These are phyloP conservation scores for Daboia siamensis DNA, from an alignment of 2,113 vertebrate species.

Conservation along the genomic window DNA sequence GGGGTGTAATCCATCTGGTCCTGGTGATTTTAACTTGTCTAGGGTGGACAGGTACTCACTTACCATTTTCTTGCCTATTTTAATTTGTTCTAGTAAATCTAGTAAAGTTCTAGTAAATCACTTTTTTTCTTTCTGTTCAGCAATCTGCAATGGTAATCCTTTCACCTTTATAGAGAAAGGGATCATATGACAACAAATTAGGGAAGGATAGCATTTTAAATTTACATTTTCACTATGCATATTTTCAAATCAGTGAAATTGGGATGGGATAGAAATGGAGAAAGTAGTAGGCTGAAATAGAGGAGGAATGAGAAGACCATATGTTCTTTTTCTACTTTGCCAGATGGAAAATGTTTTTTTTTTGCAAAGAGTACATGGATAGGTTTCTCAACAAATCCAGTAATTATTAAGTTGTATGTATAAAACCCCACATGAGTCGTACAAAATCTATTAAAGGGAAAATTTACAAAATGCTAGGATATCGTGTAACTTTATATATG, in stretches of 20 bases:
- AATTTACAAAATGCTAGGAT: conserved; percentile 45
- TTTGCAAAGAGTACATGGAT: conserved; percentile 26
- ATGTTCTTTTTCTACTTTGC: conserved; percentile 33
- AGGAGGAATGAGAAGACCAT: conserved; percentile 14
- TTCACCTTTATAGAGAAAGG: background rate
- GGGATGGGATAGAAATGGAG: conserved; percentile 23
- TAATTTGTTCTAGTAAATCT: no score
- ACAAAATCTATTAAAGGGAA: conserved; percentile 26
- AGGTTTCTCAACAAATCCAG: conserved; percentile 48
- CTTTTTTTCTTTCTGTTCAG: background rate
- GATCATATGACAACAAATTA: background rate
- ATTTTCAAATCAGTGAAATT: conserved; percentile 24
- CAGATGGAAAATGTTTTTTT: conserved; percentile 51
- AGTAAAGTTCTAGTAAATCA: background rate
- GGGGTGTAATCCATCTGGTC: no score
- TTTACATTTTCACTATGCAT: conserved; percentile 5
- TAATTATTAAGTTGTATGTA: conserved; percentile 32
- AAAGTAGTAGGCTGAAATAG: conserved; percentile 31
- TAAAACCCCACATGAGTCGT: conserved; percentile 45
- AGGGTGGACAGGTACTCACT: no score
- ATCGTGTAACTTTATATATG: background rate
- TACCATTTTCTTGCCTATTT: no score
- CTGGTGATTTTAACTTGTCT: no score
- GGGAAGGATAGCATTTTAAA: conserved; percentile 1
- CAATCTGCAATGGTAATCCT: background rate